Evolutionary conservation across 1,140 invertebrate genomes (phyloP).

Genomic region (Magallana angulata): DNA sequence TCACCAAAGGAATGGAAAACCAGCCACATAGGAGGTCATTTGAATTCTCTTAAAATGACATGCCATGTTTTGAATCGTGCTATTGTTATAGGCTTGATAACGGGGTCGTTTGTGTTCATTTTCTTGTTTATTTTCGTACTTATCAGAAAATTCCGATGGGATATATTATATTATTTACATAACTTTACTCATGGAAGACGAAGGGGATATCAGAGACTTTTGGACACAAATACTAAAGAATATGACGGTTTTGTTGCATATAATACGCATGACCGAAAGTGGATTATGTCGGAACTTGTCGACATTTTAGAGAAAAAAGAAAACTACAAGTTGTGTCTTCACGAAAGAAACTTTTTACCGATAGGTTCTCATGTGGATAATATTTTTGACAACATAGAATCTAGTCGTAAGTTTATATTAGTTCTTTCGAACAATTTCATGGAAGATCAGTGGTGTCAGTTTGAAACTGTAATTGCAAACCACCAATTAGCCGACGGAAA

Average conservation of each 20-base stretch:
- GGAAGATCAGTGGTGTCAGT: conserved; percentile 84
- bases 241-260: conserved; percentile 56
- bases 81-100: not conserved
- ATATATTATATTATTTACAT: conserved; percentile 27
- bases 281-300: conserved; percentile 49
- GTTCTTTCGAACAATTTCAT: conserved; percentile 84
- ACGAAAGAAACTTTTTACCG: conserved; percentile 92
- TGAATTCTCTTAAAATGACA: not conserved
- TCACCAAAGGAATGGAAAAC: conserved; percentile 10
- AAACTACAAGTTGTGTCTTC: conserved; percentile 90
- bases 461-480: conserved; percentile 87
- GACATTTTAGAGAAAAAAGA: conserved; percentile 45
- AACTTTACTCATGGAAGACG: not conserved
- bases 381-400: conserved; percentile 82
- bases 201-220: not conserved
- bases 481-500: conserved; percentile 91
- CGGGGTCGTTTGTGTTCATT: not conserved
- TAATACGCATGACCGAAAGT: conserved; percentile 45
- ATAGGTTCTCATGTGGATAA: conserved; percentile 84
- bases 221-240: not conserved
- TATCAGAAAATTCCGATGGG: conserved; percentile 30
- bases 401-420: conserved; percentile 83
- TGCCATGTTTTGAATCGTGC: not conserved
- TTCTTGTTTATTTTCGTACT: not conserved
- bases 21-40: not conserved